phyloP scores from a whole-genome alignment of 2,888 invertebrate species.

The Caenorhabditis panamensis region DNA sequence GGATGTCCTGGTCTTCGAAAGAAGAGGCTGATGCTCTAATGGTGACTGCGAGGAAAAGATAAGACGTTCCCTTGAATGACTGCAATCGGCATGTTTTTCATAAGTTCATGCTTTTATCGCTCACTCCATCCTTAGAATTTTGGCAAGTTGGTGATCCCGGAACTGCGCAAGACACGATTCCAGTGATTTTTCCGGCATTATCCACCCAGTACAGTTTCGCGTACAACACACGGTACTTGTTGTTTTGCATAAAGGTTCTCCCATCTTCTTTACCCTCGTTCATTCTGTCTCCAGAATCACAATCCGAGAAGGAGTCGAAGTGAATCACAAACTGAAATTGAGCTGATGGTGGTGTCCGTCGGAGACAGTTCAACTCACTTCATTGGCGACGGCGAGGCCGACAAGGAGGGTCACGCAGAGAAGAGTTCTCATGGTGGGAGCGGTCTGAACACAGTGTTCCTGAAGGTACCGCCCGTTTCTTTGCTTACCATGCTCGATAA shows the following conservation, averaged over 20 bases:
- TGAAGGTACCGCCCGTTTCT: neutral
- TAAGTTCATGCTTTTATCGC: neutral
- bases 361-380: neutral
- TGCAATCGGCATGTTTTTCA: too few species aligned
- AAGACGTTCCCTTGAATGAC: neutral
- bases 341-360: too few species aligned
- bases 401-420: neutral
- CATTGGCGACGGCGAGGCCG: neutral
- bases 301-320: neutral
- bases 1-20: conserved; percentile 35
- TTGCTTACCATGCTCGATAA: neutral
- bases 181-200: conserved; percentile 14
- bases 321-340: conserved; percentile 4
- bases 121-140: neutral
- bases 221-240: conserved; percentile 10
- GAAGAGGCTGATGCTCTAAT: neutral
- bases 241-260: neutral
- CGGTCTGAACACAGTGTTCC: neutral
- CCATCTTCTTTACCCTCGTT: neutral
- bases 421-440: neutral
- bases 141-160: neutral
- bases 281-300: conserved; percentile 4
- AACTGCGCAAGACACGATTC: conserved; percentile 18
- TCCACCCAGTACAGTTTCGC: conserved; percentile 26
- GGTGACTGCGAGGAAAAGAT: conserved; percentile 13